A percentile compares a stretch with the other conserved stretches of the same genome.
These are phyloP conservation scores for Trisateles emortualis DNA, from an alignment of 2,888 invertebrate species.

Conservation along the genomic window DNA sequence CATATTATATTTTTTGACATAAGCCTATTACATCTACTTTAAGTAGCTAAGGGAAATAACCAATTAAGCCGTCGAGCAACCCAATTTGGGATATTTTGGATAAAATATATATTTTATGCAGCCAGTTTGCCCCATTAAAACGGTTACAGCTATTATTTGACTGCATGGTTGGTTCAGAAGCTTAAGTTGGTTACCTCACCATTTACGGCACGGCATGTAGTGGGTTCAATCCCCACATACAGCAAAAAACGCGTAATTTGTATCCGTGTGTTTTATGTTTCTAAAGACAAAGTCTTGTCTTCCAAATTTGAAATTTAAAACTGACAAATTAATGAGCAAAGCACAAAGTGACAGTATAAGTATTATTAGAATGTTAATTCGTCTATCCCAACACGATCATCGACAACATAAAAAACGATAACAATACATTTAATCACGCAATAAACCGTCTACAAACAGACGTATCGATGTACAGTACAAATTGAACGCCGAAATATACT, in stretches of 20 bases:
- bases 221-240: neutral
- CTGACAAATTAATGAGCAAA: neutral
- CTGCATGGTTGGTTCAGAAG: neutral
- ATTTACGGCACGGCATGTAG: too few relatives aligned
- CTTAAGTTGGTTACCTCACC: too few relatives aligned
- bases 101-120: constrained; percentile 14
- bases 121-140: constrained; percentile 7
- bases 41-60: constrained; percentile 18
- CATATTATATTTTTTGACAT: constrained; percentile 16
- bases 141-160: neutral
- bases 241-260: too few relatives aligned
- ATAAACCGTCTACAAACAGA: constrained; percentile 56
- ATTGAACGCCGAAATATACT: constrained; percentile 67
- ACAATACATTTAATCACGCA: constrained; percentile 56
- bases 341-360: neutral
- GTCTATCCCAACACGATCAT: constrained; percentile 1
- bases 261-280: too few relatives aligned
- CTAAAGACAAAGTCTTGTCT: too few relatives aligned
- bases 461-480: constrained; percentile 56
- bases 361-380: neutral
- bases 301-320: neutral
- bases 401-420: constrained; percentile 47
- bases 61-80: constrained; percentile 15
- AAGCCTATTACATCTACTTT: constrained; percentile 21
- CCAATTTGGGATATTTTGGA: constrained; percentile 16